Base-by-base conservation (phyloP, 2,888 invertebrate species). In the Chloromyia formosa region DNA sequence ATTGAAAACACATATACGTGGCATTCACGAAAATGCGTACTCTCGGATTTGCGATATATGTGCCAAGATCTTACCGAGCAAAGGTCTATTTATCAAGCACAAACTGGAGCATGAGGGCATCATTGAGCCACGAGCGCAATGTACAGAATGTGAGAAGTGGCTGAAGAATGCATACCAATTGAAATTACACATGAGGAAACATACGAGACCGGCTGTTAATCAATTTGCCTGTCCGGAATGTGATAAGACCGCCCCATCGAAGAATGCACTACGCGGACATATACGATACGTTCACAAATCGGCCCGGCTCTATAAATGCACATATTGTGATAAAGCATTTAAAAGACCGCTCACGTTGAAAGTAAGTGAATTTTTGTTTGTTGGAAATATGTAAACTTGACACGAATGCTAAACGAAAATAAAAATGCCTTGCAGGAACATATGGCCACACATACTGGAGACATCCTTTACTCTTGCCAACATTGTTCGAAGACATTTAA, bases 401-500 rank as follows among this genome's bases (percentile, higher is more conserved):
- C 2, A 66, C 42, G 20, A 66, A 49, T 58, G 58, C 23, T 49
- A n/a, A 49, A 12, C 12, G 5, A 49, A 12, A 49, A 49, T 49
- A n/a, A 49, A 75, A 49, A 49, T 62, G 12, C 16, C 1, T 53
- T 62, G 16, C 45, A 75, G 75, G 77, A 78, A 69, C 77, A 78
- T 64, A 76, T 78, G 22, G 75, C 77, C 16, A 73, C 75, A 9
- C 78, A 78, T 23, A 78, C 77, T 1, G 74, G 81, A 4, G 78
- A 81, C 72, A 78, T 79, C 18, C 76, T 81, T 4, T 81, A 81
- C 40, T 75, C 78, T 18, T 81, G 81, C 61, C 80, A 79, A 12
- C 80, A 80, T 75, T 81, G 81, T 71, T 79, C 80, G 9, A 79
- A 80, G 71, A 81, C 80, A 18, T 81, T 81, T 73, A 79, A 80